Evolutionary conservation across 2,113 vertebrate species (phyloP).

Genomic region (Halichoerus grypus): DNA sequence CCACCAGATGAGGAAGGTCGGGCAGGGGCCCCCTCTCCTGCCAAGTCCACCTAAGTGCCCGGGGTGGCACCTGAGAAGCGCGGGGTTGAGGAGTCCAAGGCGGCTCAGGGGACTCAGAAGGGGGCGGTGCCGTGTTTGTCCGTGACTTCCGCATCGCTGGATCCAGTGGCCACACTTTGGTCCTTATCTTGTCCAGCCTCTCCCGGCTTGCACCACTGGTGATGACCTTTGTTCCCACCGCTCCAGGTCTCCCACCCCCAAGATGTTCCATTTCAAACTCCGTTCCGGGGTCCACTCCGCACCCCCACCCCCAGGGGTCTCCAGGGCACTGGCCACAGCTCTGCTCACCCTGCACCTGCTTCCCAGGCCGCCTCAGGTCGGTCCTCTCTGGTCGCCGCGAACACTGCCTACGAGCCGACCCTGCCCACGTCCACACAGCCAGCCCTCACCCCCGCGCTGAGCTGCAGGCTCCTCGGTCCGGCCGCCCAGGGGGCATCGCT

Average conservation of each 20-base stretch:
- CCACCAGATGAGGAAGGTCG: neutral
- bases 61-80: neutral
- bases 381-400: neutral
- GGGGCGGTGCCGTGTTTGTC: fast-evolving
- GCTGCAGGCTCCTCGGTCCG: neutral
- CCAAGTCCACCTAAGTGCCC: neutral
- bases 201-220: neutral
- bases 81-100: neutral
- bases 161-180: neutral
- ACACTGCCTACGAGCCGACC: neutral
- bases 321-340: neutral
- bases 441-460: neutral
- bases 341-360: neutral
- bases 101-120: neutral
- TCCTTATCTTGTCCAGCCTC: neutral
- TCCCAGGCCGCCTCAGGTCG: neutral
- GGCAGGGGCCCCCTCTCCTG: neutral
- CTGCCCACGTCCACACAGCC: neutral
- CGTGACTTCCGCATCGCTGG: neutral
- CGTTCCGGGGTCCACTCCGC: neutral
- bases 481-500: neutral
- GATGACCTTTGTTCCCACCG: neutral
- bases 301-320: neutral
- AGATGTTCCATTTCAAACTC: neutral
- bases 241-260: neutral